phyloP scores from a whole-genome alignment of 2,888 invertebrate species.

The Minunthozetes semirufus region DNA sequence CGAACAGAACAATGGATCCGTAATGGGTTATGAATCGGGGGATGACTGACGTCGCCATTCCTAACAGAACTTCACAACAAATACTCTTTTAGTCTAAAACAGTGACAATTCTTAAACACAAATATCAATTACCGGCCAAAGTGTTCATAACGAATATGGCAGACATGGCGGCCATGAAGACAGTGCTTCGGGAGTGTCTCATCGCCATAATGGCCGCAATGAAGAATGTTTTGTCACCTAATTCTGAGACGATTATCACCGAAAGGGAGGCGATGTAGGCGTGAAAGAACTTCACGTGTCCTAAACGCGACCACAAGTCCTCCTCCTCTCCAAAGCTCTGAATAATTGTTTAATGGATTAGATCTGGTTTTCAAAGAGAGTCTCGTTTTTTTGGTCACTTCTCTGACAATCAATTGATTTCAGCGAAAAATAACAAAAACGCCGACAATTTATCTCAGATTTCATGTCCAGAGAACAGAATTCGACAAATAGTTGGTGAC shows the following conservation, averaged over 20 bases:
- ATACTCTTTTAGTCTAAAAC: not conserved
- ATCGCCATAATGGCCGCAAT: constrained; percentile 99
- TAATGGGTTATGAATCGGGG: constrained; percentile 90
- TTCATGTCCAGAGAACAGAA: no score
- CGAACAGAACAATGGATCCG: constrained; percentile 89
- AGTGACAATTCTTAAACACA: not conserved
- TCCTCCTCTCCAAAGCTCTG: constrained; percentile 9
- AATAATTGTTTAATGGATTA: not conserved
- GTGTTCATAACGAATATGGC: constrained; percentile 86
- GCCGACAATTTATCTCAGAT: no score
- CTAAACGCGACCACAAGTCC: constrained; percentile 28
- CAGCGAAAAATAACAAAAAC: no score
- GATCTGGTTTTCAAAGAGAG: not conserved
- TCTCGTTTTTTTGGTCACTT: not conserved
- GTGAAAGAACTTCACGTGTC: constrained; percentile 61
- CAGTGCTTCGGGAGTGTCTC: constrained; percentile 84
- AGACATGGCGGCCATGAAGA: constrained; percentile 84
- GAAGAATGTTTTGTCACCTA: constrained; percentile 99
- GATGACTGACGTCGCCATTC: constrained; percentile 87
- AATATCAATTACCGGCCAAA: constrained; percentile 64
- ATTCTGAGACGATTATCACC: constrained; percentile 92
- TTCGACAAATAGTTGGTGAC: no score
- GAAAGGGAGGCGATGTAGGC: constrained; percentile 91
- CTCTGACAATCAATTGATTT: no score
- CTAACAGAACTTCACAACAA: constrained; percentile 67